phyloP scores from a whole-genome alignment of 2,113 vertebrate genomes.

The Noctilio leporinus region DNA sequence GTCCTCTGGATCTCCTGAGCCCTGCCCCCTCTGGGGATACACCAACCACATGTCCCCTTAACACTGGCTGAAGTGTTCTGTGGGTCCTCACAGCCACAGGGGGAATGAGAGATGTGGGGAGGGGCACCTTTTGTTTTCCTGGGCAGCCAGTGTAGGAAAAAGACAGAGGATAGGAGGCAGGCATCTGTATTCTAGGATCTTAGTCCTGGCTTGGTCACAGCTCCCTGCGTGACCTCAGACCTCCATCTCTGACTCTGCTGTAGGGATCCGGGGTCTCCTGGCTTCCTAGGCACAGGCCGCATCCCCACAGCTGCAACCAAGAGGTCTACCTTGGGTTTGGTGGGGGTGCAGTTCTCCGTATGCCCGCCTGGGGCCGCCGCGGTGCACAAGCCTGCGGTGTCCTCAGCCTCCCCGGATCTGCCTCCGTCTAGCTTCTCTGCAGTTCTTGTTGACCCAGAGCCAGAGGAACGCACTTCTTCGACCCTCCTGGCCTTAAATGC shows the following conservation, averaged over 20 bases:
- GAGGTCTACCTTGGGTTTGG: background rate
- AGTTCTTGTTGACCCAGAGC: background rate
- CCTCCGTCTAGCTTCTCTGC: background rate
- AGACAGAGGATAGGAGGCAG: background rate
- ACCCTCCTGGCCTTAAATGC: constrained; percentile 11
- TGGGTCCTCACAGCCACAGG: background rate
- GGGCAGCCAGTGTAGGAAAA: background rate
- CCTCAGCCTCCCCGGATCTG: background rate
- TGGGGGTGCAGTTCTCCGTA: background rate
- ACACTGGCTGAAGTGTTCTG: background rate
- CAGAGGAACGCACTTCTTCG: background rate
- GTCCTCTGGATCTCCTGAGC: background rate
- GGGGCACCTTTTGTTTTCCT: background rate
- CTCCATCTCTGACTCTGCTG: background rate
- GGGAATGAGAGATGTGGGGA: background rate
- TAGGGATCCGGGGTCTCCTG: fast-evolving
- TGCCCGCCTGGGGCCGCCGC: constrained; percentile 29
- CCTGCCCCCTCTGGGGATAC: background rate
- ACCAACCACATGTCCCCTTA: fast-evolving
- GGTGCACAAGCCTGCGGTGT: background rate
- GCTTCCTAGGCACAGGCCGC: no score
- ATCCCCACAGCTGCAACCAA: no score
- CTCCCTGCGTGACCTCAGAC: background rate
- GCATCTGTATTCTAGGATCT: background rate
- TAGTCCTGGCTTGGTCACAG: background rate